Percentiles rank a stretch among this genome's conserved stretches.
phyloP scores from a whole-genome alignment of 2,797 vertebrate species.

The Gorsachius magnificus region DNA sequence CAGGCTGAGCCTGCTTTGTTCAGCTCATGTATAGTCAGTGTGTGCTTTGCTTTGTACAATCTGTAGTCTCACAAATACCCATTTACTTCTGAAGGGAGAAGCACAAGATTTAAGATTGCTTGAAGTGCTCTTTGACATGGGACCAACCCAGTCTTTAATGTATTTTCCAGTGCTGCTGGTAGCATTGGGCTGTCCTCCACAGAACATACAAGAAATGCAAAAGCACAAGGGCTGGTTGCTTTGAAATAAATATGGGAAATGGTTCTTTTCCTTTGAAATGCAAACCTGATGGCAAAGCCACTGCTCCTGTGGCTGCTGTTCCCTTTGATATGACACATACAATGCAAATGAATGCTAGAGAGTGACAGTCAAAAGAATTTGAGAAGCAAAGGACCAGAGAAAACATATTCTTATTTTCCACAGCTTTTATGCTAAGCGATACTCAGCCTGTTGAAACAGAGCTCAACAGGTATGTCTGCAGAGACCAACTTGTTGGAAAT shows the following conservation, averaged over 20 bases:
- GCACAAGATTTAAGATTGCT: background rate
- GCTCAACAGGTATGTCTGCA: background rate
- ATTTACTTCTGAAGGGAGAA: background rate
- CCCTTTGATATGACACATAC: background rate
- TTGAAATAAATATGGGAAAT: slow-evolving; percentile 1
- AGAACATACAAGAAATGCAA: background rate
- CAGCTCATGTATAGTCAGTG: background rate
- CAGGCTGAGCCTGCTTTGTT: background rate
- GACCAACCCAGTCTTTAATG: background rate
- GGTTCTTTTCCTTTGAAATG: background rate
- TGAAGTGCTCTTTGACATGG: background rate
- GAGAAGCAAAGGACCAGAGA: background rate
- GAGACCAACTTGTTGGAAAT: background rate
- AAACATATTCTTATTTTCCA: background rate
- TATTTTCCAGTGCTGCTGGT: background rate
- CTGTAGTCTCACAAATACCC: background rate
- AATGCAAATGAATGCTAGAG: background rate
- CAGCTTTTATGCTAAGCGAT: background rate
- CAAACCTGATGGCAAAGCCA: background rate
- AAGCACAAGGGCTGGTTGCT: background rate
- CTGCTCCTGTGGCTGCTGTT: background rate
- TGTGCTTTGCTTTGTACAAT: background rate
- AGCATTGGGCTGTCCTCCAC: background rate
- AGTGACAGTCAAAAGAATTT: background rate
- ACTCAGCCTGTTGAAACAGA: background rate